A percentile compares a stretch with the other conserved stretches of the same genome.
Evolutionary conservation across 1,140 invertebrate species (phyloP).

Genomic region (Megalopta genalis): DNA sequence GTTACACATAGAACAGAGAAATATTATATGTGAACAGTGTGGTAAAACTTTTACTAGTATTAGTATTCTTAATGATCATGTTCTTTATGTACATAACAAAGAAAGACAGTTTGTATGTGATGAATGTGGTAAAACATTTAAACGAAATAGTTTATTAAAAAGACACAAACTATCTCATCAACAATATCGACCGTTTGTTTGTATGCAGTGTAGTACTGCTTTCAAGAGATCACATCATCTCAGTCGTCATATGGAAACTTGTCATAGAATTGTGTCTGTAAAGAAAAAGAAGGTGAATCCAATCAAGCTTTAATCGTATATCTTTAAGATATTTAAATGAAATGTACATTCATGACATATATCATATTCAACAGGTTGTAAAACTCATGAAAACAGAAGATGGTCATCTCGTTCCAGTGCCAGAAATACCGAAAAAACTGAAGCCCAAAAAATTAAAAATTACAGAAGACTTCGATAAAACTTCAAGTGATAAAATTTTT

Average conservation of each 20-base stretch:
- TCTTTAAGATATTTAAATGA: background rate
- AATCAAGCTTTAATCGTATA: background rate
- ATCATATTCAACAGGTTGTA: slow-evolving; percentile 59
- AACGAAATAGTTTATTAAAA: slow-evolving; percentile 71
- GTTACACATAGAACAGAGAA: slow-evolving; percentile 71
- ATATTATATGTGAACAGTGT: slow-evolving; percentile 73
- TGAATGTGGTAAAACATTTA: slow-evolving; percentile 74
- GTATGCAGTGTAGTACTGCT: slow-evolving; percentile 68
- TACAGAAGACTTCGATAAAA: background rate
- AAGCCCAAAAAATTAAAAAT: slow-evolving; percentile 35
- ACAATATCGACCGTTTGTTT: slow-evolving; percentile 69
- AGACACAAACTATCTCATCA: slow-evolving; percentile 72
- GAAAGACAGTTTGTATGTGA: slow-evolving; percentile 73
- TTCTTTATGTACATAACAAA: slow-evolving; percentile 71
- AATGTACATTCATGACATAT: slow-evolving; percentile 9
- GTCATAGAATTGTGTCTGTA: slow-evolving; percentile 68
- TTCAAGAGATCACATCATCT: slow-evolving; percentile 73
- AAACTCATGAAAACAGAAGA: slow-evolving; percentile 73
- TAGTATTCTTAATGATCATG: slow-evolving; percentile 72
- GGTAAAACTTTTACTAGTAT: slow-evolving; percentile 74
- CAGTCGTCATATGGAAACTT: slow-evolving; percentile 70
- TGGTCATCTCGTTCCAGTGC: slow-evolving; percentile 68
- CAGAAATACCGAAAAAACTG: slow-evolving; percentile 60
- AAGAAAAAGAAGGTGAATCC: slow-evolving; percentile 67
- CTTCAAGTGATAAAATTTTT: slow-evolving; percentile 3